Conservation (phyloP, 2,113 vertebrate species). For the Sylvietta virens region DNA sequence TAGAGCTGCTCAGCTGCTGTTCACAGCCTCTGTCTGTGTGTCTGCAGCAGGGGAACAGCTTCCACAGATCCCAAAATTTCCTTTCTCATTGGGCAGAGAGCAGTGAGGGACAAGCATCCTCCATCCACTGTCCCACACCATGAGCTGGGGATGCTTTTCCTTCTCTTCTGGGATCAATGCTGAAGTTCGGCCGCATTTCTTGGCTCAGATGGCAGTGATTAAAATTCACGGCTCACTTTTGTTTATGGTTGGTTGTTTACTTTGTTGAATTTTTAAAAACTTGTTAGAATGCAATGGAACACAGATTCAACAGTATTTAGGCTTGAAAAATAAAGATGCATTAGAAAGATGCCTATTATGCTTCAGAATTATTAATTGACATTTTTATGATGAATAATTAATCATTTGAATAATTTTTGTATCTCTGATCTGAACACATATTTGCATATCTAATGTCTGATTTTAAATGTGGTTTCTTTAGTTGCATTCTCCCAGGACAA, state of each 20-base stretch:
- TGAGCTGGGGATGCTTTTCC: not conserved
- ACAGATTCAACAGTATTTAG: slow-evolving; percentile 75
- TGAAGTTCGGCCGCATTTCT: slow-evolving; percentile 31
- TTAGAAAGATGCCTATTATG: slow-evolving; percentile 85
- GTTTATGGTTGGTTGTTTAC: slow-evolving; percentile 71
- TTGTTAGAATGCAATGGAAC: slow-evolving; percentile 74
- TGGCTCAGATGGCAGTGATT: slow-evolving; percentile 21
- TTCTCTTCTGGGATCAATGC: not conserved
- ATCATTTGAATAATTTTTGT: slow-evolving; percentile 97
- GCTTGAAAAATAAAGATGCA: slow-evolving; percentile 78
- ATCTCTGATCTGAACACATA: slow-evolving; percentile 94
- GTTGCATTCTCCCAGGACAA: slow-evolving; percentile 84
- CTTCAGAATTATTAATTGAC: slow-evolving; percentile 95
- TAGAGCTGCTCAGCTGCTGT: not conserved
- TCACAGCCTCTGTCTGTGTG: rapidly evolving
- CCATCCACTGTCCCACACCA: rapidly evolving
- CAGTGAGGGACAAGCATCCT: not conserved
- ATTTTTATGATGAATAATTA: slow-evolving; percentile 95
- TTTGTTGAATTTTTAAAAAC: slow-evolving; percentile 75
- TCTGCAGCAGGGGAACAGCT: not conserved
- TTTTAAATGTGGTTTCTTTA: slow-evolving; percentile 79
- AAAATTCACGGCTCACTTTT: slow-evolving; percentile 66
- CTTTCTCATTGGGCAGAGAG: rapidly evolving
- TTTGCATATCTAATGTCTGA: slow-evolving; percentile 96
- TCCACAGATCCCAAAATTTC: not conserved